Conservation (phyloP, 1,140 invertebrate species). For the Calephelis nemesis region DNA sequence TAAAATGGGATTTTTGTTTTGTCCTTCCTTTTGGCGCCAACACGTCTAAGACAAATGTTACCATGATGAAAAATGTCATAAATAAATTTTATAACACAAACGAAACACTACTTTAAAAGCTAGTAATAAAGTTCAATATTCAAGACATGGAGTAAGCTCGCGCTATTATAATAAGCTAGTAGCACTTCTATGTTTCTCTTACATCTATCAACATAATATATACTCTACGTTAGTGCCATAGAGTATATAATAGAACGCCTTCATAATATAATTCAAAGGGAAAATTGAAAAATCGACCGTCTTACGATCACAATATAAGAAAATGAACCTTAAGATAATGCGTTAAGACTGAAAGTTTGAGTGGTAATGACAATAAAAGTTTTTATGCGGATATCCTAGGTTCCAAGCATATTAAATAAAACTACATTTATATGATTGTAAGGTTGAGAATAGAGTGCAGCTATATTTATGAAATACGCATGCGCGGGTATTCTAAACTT, state of each 20-base stretch:
- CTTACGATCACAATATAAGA: conserved; percentile 8
- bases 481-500: conserved; percentile 23
- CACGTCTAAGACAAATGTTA: conserved; percentile 8
- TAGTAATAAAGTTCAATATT: neutral
- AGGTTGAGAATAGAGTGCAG: conserved; percentile 7
- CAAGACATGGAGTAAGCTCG: neutral
- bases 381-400: conserved; percentile 31
- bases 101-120: neutral
- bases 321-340: neutral
- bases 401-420: neutral
- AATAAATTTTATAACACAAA: neutral
- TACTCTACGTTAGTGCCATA: neutral
- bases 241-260: neutral
- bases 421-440: neutral
- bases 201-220: neutral
- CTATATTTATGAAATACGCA: conserved; percentile 21
- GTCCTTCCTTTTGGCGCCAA: conserved; percentile 14
- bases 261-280: neutral
- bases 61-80: neutral
- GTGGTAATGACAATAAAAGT: conserved; percentile 12
- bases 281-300: conserved; percentile 17
- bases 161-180: conserved; percentile 5
- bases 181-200: neutral
- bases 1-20: conserved; percentile 9
- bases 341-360: conserved; percentile 10